Base-by-base conservation (phyloP, 2,888 invertebrate species). In the Oscheius sp. region DNA sequence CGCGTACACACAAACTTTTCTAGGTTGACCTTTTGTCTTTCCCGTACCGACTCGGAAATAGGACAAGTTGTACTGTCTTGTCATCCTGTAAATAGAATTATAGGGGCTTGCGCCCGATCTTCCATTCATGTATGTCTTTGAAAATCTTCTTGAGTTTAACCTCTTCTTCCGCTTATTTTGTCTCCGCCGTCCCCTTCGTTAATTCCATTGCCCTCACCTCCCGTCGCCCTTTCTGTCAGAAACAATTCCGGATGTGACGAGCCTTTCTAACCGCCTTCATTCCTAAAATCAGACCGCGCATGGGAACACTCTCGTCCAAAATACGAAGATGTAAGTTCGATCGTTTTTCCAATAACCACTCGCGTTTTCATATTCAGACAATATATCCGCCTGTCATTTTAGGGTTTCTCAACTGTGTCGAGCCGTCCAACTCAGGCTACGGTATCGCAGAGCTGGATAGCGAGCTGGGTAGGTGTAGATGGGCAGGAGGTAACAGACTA, bases 351-450 rank as follows among this genome's bases (percentile, higher is more conserved):
- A 21, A 21, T 33, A 7, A n/a, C 32, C 29, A 13, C 11, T 58
- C 58, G 11, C 32, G 3, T 58, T 32, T 33, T 32, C 11, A 33
- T 5, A 1, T 1, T 21, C 32, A 58, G 58, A 32, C 11, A 58
- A 33, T 3, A 32, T 42, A 37, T 21, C 2, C 7, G 2, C 37
- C 37, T n/a, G 42, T 11, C 32, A 4, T 37, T 68, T 37, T 33
- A 68, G 68, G 55, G 55, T 68, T 68, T 29, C 55, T 68, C 35
- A 21, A 51, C 33, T 68, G 68, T 35, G 68, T 68, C 35, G 68
- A 55, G 37, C 68, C 68, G 21, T 68, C 68, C 32, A n/a, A 33
- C 13, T 68, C 68, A 5, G 55, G 55, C 42, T 68, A 68, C 55
- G 68, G 55, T n/a, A 32, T 68, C 3, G 33, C 55, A 7, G 68